Evolutionary conservation across 2,888 invertebrate species (phyloP), one percentile per base, ranked within the genome.

Genomic region (Poecilobothrus nobilitatus): DNA sequence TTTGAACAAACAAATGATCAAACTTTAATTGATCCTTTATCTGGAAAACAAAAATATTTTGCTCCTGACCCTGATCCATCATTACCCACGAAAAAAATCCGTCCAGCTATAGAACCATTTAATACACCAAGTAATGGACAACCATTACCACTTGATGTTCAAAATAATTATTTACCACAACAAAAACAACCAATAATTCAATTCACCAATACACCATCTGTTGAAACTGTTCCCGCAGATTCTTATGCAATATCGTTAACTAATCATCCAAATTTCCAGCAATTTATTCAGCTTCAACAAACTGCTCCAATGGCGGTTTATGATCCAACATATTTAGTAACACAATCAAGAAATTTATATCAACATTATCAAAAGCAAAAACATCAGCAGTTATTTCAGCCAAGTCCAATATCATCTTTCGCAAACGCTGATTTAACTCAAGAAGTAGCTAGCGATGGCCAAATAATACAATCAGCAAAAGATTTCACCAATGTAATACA

Each of bases 61-160:
- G 84, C 84, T 9, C 84, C 84, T 37, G 84, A 85, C 76, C 83
- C 83, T 18, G 84, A 83, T 76, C 84, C 84, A 41, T 81, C 81
- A 62, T 72, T 83, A 64, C 82, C 82, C 9, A 77, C 82, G 5
- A 75, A 76, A 10, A 82, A 81, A 69, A 76, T 83, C 3, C 81
- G 81, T 4, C 79, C 81, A 5, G 78, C 82, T 22, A 79, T 78
- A 1, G 81, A 80, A 71, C 79, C 81, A 8, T 79, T 79, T 67
- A 83, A 83, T 22, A 73, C 74, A 41, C 84, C 84, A 1, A 83
- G 83, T 76, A 83, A 83, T 73, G 80, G 78, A 12, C 78, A 81
- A 53, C 78, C 80, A 9, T 73, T 80, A 18, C 82, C 81, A 0
- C 70, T 74, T 0, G 82, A 82, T 71, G 76, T 82, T 67, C 75